A percentile compares a stretch with the other conserved stretches of the same genome.
Conservation (phyloP, 23 tunicate genomes). For the Botrylloides violaceus region DNA sequence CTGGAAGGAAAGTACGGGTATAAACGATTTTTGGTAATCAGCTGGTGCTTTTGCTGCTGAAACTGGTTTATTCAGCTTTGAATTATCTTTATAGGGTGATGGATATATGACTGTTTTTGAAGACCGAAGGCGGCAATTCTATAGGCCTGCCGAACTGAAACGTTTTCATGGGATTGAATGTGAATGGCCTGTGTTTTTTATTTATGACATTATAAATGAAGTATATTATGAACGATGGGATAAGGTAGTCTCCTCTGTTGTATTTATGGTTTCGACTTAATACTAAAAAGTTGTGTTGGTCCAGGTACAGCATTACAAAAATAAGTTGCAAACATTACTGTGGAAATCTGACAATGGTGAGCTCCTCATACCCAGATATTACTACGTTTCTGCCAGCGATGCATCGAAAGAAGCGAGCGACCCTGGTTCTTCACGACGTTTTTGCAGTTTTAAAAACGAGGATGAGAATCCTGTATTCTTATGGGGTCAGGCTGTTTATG, state of each 20-base stretch:
- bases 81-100: conserved; percentile 38
- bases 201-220: conserved; percentile 56
- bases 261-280: not conserved
- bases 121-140: conserved; percentile 48
- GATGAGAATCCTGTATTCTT: conserved; percentile 64
- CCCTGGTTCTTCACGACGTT: conserved; percentile 23
- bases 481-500: conserved; percentile 71
- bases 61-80: not conserved
- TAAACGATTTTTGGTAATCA: conserved; percentile 61
- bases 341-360: conserved; percentile 5
- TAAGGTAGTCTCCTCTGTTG: conserved; percentile 17
- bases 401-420: conserved; percentile 17
- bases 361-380: conserved; percentile 53
- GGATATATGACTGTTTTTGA: conserved; percentile 70
- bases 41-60: not conserved
- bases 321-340: conserved; percentile 44
- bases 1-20: conserved; percentile 64
- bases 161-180: conserved; percentile 63
- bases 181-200: conserved; percentile 89
- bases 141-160: conserved; percentile 79
- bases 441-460: conserved; percentile 30
- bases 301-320: conserved; percentile 41
- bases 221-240: conserved; percentile 28
- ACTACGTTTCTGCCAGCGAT: conserved; percentile 43
- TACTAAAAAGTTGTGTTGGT: not conserved